Percentiles rank a stretch among this genome's conserved stretches.
Conservation (phyloP, 2,113 vertebrate species). For the Dasyornis broadbenti region DNA sequence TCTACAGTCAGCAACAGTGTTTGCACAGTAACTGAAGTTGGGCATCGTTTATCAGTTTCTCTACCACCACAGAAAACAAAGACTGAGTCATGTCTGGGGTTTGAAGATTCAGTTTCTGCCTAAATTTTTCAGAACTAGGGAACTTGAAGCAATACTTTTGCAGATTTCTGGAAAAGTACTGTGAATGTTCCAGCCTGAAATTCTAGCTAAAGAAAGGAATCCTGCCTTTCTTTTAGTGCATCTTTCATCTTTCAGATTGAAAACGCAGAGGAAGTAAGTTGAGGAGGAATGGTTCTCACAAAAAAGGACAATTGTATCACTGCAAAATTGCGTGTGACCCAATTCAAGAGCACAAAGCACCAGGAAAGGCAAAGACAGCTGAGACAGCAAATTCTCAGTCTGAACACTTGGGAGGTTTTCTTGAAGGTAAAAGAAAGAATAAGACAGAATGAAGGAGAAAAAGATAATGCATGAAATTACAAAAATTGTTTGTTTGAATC, state of each 20-base stretch:
- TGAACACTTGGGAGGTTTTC: not conserved
- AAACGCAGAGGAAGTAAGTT: not conserved
- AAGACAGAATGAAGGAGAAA: not conserved
- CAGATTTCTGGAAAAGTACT: not conserved
- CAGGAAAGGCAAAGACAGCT: not conserved
- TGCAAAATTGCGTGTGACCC: not conserved
- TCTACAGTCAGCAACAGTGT: not conserved
- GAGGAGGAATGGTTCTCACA: not conserved
- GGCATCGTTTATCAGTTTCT: not conserved
- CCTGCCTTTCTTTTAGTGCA: not conserved
- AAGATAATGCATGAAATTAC: not conserved
- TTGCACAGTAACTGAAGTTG: not conserved
- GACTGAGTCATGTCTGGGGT: not conserved
- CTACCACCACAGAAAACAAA: not conserved
- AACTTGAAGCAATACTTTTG: not conserved
- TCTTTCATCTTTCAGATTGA: not conserved
- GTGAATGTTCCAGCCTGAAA: not conserved
- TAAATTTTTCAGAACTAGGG: not conserved
- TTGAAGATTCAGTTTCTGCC: not conserved
- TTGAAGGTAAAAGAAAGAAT: not conserved
- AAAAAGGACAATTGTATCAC: not conserved
- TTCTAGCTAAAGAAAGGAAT: not conserved
- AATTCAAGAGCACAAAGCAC: not conserved
- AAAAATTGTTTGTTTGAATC: not conserved
- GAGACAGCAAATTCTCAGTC: not conserved